Percentiles rank a stretch among this genome's conserved stretches.
Evolutionary conservation across 2,888 invertebrate species (phyloP).

Genomic region (Copidosoma aretas): DNA sequence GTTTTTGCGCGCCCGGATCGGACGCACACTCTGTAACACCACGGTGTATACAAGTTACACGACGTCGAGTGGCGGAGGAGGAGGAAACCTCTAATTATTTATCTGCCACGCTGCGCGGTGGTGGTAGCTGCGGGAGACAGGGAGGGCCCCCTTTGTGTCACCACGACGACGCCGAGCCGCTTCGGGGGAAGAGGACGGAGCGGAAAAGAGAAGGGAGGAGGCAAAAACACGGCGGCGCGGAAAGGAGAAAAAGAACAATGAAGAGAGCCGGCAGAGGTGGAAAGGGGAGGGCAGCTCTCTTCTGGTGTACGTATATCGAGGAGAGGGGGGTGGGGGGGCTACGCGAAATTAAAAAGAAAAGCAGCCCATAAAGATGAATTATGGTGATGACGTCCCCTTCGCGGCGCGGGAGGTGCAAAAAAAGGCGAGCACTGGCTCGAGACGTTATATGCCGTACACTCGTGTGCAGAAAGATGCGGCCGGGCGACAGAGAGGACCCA

Average conservation of each 20-base stretch:
- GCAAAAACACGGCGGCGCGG: background rate
- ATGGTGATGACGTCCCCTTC: conserved; percentile 41
- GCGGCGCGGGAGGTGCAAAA: conserved; percentile 10
- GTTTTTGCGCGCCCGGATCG: too few relatives aligned
- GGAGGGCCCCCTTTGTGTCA: conserved; percentile 32
- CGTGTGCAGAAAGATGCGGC: background rate
- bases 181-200: background rate
- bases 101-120: conserved; percentile 27
- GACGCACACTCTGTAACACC: too few relatives aligned
- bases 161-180: conserved; percentile 21
- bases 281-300: background rate
- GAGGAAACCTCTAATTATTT: conserved; percentile 14
- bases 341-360: conserved; percentile 42
- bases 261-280: background rate
- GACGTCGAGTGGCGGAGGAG: too few relatives aligned
- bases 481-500: background rate
- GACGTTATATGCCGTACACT: conserved; percentile 28
- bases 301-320: background rate
- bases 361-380: conserved; percentile 44
- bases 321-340: background rate
- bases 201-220: background rate
- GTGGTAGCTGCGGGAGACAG: conserved; percentile 2
- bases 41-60: too few relatives aligned
- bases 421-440: conserved; percentile 32
- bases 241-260: conserved; percentile 1